These are phyloP conservation scores for Clusia tigrina DNA, from an alignment of 2,888 invertebrate genomes.

Conservation along the genomic window DNA sequence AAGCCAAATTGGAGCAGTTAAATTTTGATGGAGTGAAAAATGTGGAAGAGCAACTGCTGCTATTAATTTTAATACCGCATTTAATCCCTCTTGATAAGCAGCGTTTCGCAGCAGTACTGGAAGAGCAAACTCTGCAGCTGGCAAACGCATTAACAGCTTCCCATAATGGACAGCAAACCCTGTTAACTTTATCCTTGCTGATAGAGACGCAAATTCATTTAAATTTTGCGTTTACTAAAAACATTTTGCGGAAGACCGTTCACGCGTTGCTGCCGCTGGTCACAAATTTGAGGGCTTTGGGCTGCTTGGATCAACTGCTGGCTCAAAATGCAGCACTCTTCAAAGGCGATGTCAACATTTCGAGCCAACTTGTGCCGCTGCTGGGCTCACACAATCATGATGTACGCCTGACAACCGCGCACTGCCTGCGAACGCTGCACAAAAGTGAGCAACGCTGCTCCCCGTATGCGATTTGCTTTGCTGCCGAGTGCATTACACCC, in stretches of 20 bases:
- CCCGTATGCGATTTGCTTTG: conserved; percentile 74
- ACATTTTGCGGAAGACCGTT: conserved; percentile 27
- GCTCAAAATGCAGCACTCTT: conserved; percentile 65
- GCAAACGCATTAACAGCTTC: conserved; percentile 14
- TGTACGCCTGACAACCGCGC: conserved; percentile 75
- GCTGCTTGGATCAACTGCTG: conserved; percentile 57
- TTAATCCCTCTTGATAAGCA: conserved; percentile 45
- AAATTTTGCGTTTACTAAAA: conserved; percentile 43
- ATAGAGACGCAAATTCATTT: conserved; percentile 71
- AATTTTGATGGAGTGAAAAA: conserved; percentile 36
- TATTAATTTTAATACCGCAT: conserved; percentile 54
- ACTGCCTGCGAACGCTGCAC: conserved; percentile 69
- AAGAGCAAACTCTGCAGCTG: conserved; percentile 17
- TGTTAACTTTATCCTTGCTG: conserved; percentile 69
- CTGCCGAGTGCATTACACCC: conserved; percentile 75
- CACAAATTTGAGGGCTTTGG: conserved; percentile 55
- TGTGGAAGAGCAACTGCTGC: conserved; percentile 56
- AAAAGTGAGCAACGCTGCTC: conserved; percentile 28
- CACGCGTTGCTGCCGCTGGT: conserved; percentile 35
- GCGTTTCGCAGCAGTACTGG: conserved; percentile 28
- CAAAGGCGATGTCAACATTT: conserved; percentile 52
- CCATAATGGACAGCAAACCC: conserved; percentile 33
- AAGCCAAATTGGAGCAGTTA: conserved; percentile 43
- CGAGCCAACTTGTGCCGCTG: conserved; percentile 69
- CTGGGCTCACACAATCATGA: conserved; percentile 75